These are phyloP conservation scores for Drosophila pectinifera DNA, from an alignment of 1,140 invertebrate genomes.

Conservation along the genomic window DNA sequence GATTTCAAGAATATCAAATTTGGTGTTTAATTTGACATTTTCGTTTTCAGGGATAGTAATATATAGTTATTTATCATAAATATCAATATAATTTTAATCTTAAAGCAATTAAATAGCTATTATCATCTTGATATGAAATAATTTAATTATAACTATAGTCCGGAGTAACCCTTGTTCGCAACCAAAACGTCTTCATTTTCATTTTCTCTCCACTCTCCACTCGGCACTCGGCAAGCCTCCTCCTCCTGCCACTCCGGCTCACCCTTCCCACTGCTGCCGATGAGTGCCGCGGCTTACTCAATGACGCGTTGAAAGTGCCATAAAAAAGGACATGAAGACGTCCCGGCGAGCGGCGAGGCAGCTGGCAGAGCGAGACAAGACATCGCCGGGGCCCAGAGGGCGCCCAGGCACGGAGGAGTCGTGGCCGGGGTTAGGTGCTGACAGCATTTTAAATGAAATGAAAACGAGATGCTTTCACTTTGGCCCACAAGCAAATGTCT, in stretches of 20 bases:
- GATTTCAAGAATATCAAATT: neutral
- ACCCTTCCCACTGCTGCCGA: conserved; percentile 51
- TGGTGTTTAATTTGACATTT: neutral
- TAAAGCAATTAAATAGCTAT: too few species aligned
- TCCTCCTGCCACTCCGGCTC: conserved; percentile 14
- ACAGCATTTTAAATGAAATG: conserved; percentile 83
- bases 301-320: conserved; percentile 83
- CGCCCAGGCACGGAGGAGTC: conserved; percentile 6
- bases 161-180: conserved; percentile 14
- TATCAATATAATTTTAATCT: too few species aligned
- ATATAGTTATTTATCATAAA: too few species aligned
- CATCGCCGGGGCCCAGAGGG: conserved; percentile 3
- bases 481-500: conserved; percentile 42
- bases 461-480: conserved; percentile 81
- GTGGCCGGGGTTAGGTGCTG: conserved; percentile 69
- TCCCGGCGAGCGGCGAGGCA: conserved; percentile 14
- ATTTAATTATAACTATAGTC: neutral
- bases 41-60: too few species aligned
- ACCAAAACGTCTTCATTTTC: conserved; percentile 74
- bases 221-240: conserved; percentile 34
- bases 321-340: conserved; percentile 81
- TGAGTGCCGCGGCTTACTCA: conserved; percentile 78
- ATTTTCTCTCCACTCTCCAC: conserved; percentile 46
- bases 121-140: too few species aligned
- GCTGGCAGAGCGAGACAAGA: conserved; percentile 21